Evolutionary conservation across 2,888 invertebrate genomes (phyloP).

Genomic region (Trissonchulus sp.): DNA sequence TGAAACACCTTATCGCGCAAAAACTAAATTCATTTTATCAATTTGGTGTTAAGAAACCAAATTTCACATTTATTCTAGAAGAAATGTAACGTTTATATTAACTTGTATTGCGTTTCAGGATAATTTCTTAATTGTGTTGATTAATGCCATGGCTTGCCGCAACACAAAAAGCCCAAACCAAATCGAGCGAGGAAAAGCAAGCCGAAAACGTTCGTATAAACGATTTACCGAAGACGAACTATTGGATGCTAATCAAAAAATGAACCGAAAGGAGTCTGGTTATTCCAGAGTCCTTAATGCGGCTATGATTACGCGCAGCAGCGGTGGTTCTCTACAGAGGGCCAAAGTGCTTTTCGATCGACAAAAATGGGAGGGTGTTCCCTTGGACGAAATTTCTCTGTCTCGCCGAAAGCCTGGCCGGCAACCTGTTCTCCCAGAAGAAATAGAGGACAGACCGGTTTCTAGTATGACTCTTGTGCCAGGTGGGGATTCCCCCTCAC

Average conservation of each 20-base stretch:
- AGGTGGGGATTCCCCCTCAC: neutral
- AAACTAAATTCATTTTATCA: too few relatives aligned
- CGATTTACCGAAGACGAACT: slow-evolving; percentile 10
- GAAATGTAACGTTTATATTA: too few relatives aligned
- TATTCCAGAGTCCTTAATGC: neutral
- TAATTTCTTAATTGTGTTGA: neutral
- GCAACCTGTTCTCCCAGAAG: neutral
- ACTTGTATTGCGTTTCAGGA: too few relatives aligned
- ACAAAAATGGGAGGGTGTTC: neutral
- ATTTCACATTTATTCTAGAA: too few relatives aligned
- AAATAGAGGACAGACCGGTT: neutral
- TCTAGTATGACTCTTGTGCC: neutral
- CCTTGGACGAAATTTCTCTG: neutral
- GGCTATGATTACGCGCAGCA: neutral
- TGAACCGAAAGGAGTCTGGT: neutral
- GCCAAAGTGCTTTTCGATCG: neutral
- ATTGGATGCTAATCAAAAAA: neutral
- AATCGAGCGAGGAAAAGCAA: neutral
- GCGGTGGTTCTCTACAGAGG: neutral
- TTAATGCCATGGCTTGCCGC: slow-evolving; percentile 1
- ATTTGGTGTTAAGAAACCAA: too few relatives aligned
- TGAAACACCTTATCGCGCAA: too few relatives aligned
- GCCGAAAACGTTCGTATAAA: slow-evolving; percentile 1
- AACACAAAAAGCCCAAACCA: slow-evolving; percentile 5
- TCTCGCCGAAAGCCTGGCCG: neutral